Evolutionary conservation across 2,888 invertebrate species (phyloP).

Genomic region (Andrena praecox): DNA sequence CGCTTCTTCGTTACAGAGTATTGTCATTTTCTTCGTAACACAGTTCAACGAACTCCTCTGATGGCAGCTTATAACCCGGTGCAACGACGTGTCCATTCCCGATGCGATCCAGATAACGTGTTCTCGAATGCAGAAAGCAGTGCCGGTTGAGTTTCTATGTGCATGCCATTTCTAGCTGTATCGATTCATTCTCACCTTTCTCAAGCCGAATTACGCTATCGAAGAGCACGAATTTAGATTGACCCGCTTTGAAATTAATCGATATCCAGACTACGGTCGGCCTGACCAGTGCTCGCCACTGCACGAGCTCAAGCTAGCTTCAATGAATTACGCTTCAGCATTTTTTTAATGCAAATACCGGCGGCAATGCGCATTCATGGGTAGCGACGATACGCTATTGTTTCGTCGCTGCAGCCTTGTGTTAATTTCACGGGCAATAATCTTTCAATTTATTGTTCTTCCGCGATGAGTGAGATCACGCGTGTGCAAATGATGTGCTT

Average conservation of each 20-base stretch:
- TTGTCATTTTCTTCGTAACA: neutral
- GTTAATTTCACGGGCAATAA: conserved; percentile 39
- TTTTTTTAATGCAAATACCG: conserved; percentile 17
- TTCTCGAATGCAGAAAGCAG: too few species aligned
- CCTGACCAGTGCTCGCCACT: conserved; percentile 49
- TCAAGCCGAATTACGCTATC: conserved; percentile 1
- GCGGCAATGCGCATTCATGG: conserved; percentile 2
- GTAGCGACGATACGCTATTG: conserved; percentile 18
- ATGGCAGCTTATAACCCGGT: neutral
- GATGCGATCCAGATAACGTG: conserved; percentile 14
- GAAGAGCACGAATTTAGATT: conserved; percentile 4
- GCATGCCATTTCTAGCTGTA: conserved; percentile 3
- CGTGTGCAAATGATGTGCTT: neutral
- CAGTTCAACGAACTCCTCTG: neutral
- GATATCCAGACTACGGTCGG: conserved; percentile 32
- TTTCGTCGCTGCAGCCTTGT: conserved; percentile 19
- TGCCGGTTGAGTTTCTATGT: neutral
- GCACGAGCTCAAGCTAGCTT: conserved; percentile 18
- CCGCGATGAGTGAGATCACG: neutral
- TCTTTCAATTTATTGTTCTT: conserved; percentile 22
- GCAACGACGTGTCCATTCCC: neutral
- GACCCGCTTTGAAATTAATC: conserved; percentile 45
- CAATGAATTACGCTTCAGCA: conserved; percentile 6
- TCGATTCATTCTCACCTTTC: conserved; percentile 28
- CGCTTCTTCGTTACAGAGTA: neutral